These are phyloP conservation scores for Larimichthys crocea DNA, from an alignment of 2,113 vertebrate genomes.

Conservation along the genomic window DNA sequence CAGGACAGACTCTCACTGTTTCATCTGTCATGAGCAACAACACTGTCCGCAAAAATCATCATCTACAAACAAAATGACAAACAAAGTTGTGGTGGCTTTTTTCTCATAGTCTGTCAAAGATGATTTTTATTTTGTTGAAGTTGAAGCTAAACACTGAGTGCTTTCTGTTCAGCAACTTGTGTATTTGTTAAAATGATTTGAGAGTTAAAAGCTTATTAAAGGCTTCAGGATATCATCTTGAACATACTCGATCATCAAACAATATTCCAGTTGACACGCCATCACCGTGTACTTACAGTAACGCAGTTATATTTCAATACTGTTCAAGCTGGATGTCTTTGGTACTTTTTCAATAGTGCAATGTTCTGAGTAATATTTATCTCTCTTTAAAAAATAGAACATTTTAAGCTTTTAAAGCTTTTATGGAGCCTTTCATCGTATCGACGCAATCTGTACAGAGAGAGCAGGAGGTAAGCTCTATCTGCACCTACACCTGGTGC, in stretches of 20 bases:
- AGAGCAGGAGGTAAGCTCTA: neutral
- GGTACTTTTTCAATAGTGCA: neutral
- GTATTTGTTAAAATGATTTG: neutral
- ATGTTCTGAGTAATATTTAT: neutral
- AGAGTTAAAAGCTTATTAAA: neutral
- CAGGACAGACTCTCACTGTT: neutral
- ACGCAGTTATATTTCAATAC: neutral
- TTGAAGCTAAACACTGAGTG: neutral
- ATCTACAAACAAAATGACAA: neutral
- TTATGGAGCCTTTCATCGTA: too few species aligned
- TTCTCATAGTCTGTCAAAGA: neutral
- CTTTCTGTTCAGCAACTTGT: neutral
- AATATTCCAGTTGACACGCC: neutral
- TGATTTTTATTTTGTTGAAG: neutral
- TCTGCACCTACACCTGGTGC: neutral
- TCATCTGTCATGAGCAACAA: neutral
- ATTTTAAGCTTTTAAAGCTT: too few species aligned
- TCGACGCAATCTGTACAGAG: neutral
- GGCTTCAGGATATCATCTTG: neutral
- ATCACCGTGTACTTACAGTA: neutral
- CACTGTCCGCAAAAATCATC: neutral
- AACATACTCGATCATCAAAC: neutral
- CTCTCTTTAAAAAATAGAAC: neutral
- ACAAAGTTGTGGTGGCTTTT: neutral
- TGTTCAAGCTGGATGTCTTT: neutral